Percentiles rank a stretch among this genome's conserved stretches.
phyloP scores from a whole-genome alignment of 2,113 vertebrate species.

The Columbina picui region DNA sequence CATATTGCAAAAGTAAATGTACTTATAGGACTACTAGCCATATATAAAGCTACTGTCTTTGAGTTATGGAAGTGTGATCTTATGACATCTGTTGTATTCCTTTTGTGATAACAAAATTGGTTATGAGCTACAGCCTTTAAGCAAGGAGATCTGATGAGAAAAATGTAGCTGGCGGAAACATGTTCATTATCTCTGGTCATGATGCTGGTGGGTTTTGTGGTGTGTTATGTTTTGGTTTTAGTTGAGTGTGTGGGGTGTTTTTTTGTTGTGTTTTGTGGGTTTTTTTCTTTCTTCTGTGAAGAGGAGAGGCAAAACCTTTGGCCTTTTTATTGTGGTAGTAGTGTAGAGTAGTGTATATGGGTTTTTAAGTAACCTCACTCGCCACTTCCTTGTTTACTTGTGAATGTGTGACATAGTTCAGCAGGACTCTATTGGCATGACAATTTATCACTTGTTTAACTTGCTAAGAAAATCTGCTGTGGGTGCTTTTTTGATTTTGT shows the following conservation, averaged over 20 bases:
- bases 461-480: not conserved
- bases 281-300: not conserved
- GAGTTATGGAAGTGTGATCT: not conserved
- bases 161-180: not conserved
- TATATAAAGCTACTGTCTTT: not conserved
- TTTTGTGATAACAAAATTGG: not conserved
- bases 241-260: not conserved
- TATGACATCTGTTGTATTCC: not conserved
- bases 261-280: not conserved
- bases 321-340: not conserved
- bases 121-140: not conserved
- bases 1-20: not conserved
- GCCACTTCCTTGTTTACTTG: not conserved
- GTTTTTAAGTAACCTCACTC: not conserved
- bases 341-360: not conserved
- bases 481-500: not conserved
- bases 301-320: not conserved
- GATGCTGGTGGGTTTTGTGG: not conserved
- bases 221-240: not conserved
- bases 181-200: fast-evolving
- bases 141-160: not conserved
- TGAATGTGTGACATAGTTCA: not conserved
- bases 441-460: not conserved
- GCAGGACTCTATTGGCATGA: not conserved
- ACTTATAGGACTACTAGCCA: not conserved